A percentile compares a stretch with the other conserved stretches of the same genome.
Evolutionary conservation across 2,113 vertebrate species (phyloP).

Genomic region (Heloderma charlesbogerti): DNA sequence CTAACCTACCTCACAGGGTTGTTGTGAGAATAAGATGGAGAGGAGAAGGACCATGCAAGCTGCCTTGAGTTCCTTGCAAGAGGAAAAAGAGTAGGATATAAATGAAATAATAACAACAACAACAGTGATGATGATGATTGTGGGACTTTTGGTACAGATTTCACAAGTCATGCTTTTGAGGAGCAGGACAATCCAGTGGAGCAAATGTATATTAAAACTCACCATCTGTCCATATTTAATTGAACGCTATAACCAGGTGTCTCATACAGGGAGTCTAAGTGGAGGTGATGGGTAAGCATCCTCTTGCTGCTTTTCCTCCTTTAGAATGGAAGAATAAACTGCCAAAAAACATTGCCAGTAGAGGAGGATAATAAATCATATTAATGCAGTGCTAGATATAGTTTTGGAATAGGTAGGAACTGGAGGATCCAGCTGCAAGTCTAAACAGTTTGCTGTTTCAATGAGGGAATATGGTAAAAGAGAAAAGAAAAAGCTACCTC

Average conservation of each 20-base stretch:
- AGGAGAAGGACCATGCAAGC: no score
- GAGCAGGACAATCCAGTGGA: constrained; percentile 33
- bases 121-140: no score
- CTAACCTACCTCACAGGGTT: no score
- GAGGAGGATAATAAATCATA: constrained; percentile 30
- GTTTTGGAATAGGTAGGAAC: constrained; percentile 52
- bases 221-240: constrained; percentile 30
- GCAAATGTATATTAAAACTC: constrained; percentile 12
- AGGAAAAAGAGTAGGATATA: no score
- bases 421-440: constrained; percentile 55
- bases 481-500: constrained; percentile 31
- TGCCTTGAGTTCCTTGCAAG: no score
- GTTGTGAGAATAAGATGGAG: no score
- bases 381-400: constrained; percentile 42
- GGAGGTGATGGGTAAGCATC: constrained; percentile 24
- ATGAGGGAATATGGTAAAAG: constrained; percentile 64
- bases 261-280: not conserved
- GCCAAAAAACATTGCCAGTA: constrained; percentile 15
- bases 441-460: constrained; percentile 53
- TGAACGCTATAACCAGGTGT: constrained; percentile 54
- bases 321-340: constrained; percentile 29
- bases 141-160: not conserved
- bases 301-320: constrained; percentile 45
- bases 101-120: no score
- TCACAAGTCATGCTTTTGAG: not conserved